phyloP scores from a whole-genome alignment of 2,113 vertebrate genomes.

The Beaufortia kweichowensis region DNA sequence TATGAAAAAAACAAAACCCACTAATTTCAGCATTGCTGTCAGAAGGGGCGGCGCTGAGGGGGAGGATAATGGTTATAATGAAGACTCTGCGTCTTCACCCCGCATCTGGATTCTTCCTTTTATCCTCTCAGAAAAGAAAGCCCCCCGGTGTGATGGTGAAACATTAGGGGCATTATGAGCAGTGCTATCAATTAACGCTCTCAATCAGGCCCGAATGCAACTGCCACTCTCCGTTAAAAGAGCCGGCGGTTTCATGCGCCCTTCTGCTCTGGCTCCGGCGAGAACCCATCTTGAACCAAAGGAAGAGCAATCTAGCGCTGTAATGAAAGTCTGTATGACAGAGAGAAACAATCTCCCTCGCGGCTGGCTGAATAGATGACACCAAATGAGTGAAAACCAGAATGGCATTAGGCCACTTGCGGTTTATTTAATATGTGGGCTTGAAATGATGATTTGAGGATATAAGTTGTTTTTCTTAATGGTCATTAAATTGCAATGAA shows the following conservation, averaged over 20 bases:
- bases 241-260: not conserved
- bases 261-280: not conserved
- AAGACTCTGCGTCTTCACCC: slow-evolving; percentile 27
- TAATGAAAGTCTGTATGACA: slow-evolving; percentile 33
- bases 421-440: slow-evolving; percentile 8
- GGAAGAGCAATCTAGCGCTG: slow-evolving; percentile 27
- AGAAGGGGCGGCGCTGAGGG: not conserved
- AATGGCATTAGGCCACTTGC: not conserved
- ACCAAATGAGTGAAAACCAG: slow-evolving; percentile 4
- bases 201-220: slow-evolving; percentile 29
- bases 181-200: slow-evolving; percentile 46
- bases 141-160: slow-evolving; percentile 29
- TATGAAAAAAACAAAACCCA: not conserved
- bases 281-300: slow-evolving; percentile 30
- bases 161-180: slow-evolving; percentile 45
- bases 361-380: slow-evolving; percentile 26
- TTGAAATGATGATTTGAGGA: not conserved
- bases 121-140: slow-evolving; percentile 8
- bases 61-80: slow-evolving; percentile 42
- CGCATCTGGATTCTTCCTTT: slow-evolving; percentile 29
- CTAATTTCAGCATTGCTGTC: slow-evolving; percentile 13
- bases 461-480: not conserved
- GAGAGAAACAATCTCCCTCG: slow-evolving; percentile 10
- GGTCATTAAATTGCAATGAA: not conserved
- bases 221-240: slow-evolving; percentile 25